phyloP scores from a whole-genome alignment of 1,140 invertebrate species.

The Lethrus apterus region DNA sequence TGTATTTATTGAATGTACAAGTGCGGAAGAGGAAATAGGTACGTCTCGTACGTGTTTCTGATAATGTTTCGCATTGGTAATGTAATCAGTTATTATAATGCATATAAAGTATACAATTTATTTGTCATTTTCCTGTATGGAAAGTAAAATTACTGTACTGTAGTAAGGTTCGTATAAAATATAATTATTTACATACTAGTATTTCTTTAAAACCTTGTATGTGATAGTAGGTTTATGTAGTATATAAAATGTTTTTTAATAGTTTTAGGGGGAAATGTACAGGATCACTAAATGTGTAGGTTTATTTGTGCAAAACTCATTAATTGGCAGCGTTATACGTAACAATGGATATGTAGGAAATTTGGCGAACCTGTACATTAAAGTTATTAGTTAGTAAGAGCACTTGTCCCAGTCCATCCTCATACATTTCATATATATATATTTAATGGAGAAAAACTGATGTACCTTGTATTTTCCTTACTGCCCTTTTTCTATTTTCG shows the following conservation, averaged over 20 bases:
- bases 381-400: no score
- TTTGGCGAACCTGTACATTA: no score
- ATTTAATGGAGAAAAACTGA: neutral
- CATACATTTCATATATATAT: neutral
- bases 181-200: neutral
- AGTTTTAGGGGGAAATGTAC: no score
- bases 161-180: neutral
- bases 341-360: no score
- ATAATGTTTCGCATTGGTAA: no score
- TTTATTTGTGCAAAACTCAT: no score
- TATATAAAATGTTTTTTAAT: neutral
- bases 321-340: no score
- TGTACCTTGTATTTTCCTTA: neutral
- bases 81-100: no score
- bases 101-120: no score
- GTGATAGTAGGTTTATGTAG: slow-evolving; percentile 3
- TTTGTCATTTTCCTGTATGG: no score
- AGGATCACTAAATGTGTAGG: no score
- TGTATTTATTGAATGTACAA: slow-evolving; percentile 9
- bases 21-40: slow-evolving; percentile 12
- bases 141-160: slow-evolving; percentile 1
- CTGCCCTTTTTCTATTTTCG: slow-evolving; percentile 1
- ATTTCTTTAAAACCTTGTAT: neutral
- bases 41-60: slow-evolving; percentile 6
- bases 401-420: neutral